These are phyloP conservation scores for Myotis pilosus DNA, from an alignment of 2,797 vertebrate genomes.

Conservation along the genomic window DNA sequence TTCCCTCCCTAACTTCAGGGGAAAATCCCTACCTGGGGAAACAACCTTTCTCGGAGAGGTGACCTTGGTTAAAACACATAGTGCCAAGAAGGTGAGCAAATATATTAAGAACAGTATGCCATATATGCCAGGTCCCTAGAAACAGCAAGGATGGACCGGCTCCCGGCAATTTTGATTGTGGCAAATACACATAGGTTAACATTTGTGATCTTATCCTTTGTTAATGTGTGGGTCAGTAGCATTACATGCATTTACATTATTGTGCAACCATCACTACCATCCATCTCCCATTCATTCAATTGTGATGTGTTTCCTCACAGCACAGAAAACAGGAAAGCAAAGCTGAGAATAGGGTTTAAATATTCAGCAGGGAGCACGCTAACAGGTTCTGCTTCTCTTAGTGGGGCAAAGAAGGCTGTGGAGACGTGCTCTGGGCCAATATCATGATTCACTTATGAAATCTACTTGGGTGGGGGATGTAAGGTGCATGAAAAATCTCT, in stretches of 20 bases:
- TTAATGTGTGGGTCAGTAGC: rapidly evolving
- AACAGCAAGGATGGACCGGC: too few relatives aligned
- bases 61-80: too few relatives aligned
- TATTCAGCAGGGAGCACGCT: neutral
- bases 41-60: too few relatives aligned
- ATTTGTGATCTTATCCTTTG: rapidly evolving
- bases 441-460: neutral
- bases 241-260: rapidly evolving
- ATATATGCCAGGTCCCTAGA: too few relatives aligned
- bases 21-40: too few relatives aligned
- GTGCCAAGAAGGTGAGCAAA: too few relatives aligned
- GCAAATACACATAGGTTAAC: neutral
- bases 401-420: too few relatives aligned
- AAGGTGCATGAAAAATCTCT: rapidly evolving
- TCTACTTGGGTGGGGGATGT: neutral
- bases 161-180: too few relatives aligned
- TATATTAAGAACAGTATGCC: too few relatives aligned
- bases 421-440: rapidly evolving
- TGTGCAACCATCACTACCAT: rapidly evolving
- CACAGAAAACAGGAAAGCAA: neutral
- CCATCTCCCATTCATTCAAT: neutral
- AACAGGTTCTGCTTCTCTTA: neutral
- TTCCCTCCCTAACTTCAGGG: too few relatives aligned
- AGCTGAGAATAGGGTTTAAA: neutral
- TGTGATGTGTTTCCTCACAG: neutral